Base-by-base conservation (phyloP, 2,888 invertebrate genomes). In the Bugula neritina region DNA sequence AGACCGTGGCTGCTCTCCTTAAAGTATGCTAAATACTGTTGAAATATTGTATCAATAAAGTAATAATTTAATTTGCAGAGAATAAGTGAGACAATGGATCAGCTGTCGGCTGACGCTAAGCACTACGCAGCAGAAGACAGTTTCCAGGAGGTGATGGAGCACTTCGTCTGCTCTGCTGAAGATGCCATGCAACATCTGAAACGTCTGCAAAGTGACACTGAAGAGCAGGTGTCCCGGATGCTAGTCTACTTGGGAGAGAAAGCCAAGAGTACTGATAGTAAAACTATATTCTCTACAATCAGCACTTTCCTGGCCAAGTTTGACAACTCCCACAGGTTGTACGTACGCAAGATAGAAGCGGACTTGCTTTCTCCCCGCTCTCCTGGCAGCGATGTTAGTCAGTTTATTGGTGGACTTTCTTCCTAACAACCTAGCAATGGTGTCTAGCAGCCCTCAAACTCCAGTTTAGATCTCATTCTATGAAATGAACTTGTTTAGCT, bases 171-270 rank as follows among this genome's bases (percentile, higher is more conserved):
- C 23, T 23, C 52, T 23, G 70, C 70, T 10, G 54, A 43, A 54
- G 79, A 79, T 71, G 80, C 81, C 71, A 77, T 82, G 1, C 78
- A 81, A 71, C 74, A 75, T 21, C 70, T 83, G 69, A 77, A 78
- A 69, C 74, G 77, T 23, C 76, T 80, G 2, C 80, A 81, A 71
- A 76, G 77, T 2, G 75, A 74, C 52, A 78, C 81, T 1, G 77
- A 77, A 75, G 77, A 79, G 43, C 80, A 81, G 58, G 80, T 82
- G 63, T 76, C 77, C 1, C 72, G 72, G 21, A 78, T 80, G 71
- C 78, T 81, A 0, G 74, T 77, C n/a, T 83, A 79, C 73, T 83
- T 83, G 73, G 83, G 83, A 10, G 83, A 83, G 74, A 80, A 82
- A 74, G 77, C 80, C 0, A 79, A 78, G 69, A 78, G 75, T 69